Base-by-base conservation (phyloP, 2,797 vertebrate species). In the Thripadectes ignobilis region DNA sequence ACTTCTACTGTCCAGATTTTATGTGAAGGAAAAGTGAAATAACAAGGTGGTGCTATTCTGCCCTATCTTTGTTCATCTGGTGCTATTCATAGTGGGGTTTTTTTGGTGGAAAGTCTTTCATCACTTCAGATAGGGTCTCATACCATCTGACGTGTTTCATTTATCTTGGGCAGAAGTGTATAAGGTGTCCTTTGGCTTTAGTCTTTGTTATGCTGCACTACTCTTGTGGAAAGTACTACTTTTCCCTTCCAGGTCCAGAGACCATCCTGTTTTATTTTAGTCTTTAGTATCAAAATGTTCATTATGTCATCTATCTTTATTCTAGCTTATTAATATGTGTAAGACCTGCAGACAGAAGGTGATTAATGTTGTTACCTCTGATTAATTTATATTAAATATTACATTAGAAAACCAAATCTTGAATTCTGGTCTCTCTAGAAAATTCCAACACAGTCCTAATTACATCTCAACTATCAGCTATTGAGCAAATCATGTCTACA, bases 341-440 rank as follows among this genome's bases (percentile, higher is more conserved):
- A 72, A 88, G 30, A 72, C 43, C 46, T 54, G n/a, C 14, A 74
- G 54, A 72, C 2, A 18, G 29, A 36, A 63, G 21, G 13, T 71
- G 41, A 77, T 77, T 63, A 63, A 86, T 90, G 12, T 11, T 84
- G 65, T 65, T 78, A 68, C 3, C 2, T 54, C 62, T 81, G 48
- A 78, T 72, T 90, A 90, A 69, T 81, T 90, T 89, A 75, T 58
- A 82, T 66, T 84, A 77, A 77, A 88, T 81, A 51, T 20, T 39
- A 16, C 38, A 52, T 48, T 59, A 83, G 51, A 80, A 93, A 92
- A 83, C 12, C n/a, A 81, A 48, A 10, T 14, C 6, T 62, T 68
- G 51, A 38, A 61, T 77, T 92, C 75, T 86, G 16, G 49, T 88
- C 38, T 51, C 24, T 65, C 22, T 45, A 73, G 51, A 88, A 89